Evolutionary conservation across 2,113 vertebrate genomes (phyloP).

Genomic region (Puffinus mauretanicus): DNA sequence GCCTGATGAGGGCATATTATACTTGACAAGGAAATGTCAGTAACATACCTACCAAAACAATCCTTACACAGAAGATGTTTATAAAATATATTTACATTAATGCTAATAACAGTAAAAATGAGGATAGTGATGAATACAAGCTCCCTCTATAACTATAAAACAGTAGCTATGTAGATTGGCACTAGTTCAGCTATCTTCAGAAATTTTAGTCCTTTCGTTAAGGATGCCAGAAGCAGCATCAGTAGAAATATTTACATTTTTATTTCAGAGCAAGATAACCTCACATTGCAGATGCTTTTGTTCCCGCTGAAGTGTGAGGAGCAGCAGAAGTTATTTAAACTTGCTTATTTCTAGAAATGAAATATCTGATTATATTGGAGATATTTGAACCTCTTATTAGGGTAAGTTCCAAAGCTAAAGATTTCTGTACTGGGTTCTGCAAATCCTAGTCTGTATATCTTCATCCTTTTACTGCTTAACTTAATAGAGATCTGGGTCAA

Average conservation of each 20-base stretch:
- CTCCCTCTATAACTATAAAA: neutral
- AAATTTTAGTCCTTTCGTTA: neutral
- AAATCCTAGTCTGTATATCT: neutral
- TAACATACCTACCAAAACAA: neutral
- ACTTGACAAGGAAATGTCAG: constrained; percentile 25
- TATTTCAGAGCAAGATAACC: neutral
- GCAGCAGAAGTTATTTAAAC: neutral
- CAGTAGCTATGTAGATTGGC: neutral
- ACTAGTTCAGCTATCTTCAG: neutral
- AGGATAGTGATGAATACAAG: neutral
- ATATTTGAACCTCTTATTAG: neutral
- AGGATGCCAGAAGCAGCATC: neutral
- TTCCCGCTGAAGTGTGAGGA: neutral
- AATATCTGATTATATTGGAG: neutral
- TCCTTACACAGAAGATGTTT: neutral
- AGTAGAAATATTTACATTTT: neutral
- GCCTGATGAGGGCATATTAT: neutral
- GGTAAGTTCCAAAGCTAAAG: neutral
- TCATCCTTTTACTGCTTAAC: neutral
- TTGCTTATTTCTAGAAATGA: neutral
- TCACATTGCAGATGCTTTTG: neutral
- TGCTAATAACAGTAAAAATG: neutral
- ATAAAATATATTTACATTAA: constrained; percentile 2
- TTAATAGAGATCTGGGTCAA: neutral
- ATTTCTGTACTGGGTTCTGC: neutral